Conservation (phyloP, 2,797 vertebrate genomes). For the Philypnodon macrostomus region DNA sequence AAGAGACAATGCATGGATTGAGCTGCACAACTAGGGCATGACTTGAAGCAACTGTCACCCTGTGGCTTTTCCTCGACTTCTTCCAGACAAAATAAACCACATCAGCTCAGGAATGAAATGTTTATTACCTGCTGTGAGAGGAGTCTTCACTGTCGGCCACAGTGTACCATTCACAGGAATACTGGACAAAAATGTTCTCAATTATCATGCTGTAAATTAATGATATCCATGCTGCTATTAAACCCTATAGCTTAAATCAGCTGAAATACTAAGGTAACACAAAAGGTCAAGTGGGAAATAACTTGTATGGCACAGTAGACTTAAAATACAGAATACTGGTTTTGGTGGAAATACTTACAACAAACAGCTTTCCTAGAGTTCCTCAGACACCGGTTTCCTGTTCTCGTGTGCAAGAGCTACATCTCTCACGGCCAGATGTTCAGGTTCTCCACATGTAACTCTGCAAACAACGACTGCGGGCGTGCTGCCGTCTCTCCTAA, state of each 20-base stretch:
- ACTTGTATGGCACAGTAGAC: no score
- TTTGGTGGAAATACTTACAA: conserved; percentile 39
- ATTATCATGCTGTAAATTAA: no score
- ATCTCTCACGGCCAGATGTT: conserved; percentile 52
- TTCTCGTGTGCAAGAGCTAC: conserved; percentile 21
- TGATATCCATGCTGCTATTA: no score
- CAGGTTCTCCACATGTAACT: conserved; percentile 28
- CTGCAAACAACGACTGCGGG: conserved; percentile 7
- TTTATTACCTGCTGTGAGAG: conserved; percentile 33
- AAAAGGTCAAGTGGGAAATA: background rate
- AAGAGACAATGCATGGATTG: conserved; percentile 12
- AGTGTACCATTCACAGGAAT: no score
- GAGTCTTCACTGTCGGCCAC: background rate
- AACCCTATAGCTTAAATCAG: background rate
- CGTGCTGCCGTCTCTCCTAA: conserved; percentile 25
- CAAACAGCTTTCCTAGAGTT: conserved; percentile 1
- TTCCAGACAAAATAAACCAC: conserved; percentile 60
- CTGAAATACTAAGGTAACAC: background rate
- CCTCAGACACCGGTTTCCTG: conserved; percentile 5
- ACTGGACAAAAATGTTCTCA: no score
- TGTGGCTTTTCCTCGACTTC: conserved; percentile 24
- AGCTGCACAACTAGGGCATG: conserved; percentile 3
- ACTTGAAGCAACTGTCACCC: conserved; percentile 19
- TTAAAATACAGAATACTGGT: no score
- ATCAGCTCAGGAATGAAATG: conserved; percentile 49